These are phyloP conservation scores for Argopecten irradians DNA, from an alignment of 1,140 invertebrate species.

Conservation along the genomic window DNA sequence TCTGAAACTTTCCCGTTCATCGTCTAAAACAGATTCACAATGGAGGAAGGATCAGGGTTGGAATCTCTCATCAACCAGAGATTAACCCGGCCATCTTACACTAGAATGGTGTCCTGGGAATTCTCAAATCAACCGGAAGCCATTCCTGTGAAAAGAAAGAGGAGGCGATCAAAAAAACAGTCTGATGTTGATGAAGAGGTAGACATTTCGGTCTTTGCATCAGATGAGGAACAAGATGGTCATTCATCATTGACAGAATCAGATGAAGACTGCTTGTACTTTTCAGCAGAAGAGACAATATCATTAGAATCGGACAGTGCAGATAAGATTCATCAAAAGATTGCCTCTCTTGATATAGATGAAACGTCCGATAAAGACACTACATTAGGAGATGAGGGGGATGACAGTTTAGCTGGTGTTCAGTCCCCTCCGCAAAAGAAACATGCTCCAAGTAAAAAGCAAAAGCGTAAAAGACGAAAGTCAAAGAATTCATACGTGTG, in stretches of 20 bases:
- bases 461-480: conserved; percentile 8
- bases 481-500: not conserved
- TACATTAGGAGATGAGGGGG: not conserved
- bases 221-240: not conserved
- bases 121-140: not conserved
- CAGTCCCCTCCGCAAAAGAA: not conserved
- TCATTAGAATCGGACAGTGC: not conserved
- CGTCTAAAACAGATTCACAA: not conserved
- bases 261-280: not conserved
- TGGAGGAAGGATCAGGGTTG: not conserved
- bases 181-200: not conserved
- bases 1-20: not conserved
- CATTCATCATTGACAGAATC: not conserved
- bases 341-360: not conserved
- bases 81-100: not conserved
- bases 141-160: not conserved
- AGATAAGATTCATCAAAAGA: not conserved
- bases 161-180: not conserved
- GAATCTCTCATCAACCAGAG: not conserved
- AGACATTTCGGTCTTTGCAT: not conserved
- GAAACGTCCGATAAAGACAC: not conserved
- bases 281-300: not conserved
- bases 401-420: not conserved
- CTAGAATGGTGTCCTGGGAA: not conserved
- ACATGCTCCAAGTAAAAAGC: not conserved